These are phyloP conservation scores for Brotula barbata DNA, from an alignment of 2,797 vertebrate species.

Conservation along the genomic window DNA sequence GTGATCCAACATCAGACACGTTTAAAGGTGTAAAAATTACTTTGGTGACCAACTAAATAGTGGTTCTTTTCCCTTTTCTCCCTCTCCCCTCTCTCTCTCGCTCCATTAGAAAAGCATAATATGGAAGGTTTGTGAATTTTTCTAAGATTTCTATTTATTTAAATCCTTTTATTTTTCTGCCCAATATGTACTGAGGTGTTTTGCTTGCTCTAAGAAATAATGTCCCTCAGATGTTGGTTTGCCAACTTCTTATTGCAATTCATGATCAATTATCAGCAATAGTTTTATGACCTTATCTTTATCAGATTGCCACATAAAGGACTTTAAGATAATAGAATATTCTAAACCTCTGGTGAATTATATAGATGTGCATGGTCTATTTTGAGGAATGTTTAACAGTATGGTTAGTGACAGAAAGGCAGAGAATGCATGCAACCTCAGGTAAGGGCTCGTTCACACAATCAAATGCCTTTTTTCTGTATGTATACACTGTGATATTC, in stretches of 20 bases:
- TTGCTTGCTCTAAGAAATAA: constrained; percentile 76
- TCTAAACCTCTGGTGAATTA: constrained; percentile 27
- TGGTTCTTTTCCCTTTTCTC: constrained; percentile 79
- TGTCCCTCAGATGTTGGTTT: constrained; percentile 79
- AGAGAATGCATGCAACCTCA: constrained; percentile 67
- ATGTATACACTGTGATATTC: constrained; percentile 1
- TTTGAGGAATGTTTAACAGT: constrained; percentile 25
- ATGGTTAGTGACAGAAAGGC: constrained; percentile 29
- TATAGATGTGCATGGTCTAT: constrained; percentile 60
- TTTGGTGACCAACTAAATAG: constrained; percentile 78
- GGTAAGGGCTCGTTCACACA: constrained; percentile 51
- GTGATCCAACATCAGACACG: constrained; percentile 78
- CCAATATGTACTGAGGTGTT: constrained; percentile 70
- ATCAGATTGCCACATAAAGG: constrained; percentile 47
- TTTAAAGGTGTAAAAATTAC: constrained; percentile 55
- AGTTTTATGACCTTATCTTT: constrained; percentile 41
- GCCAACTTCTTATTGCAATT: constrained; percentile 80
- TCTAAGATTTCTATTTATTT: constrained; percentile 73
- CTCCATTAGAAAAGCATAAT: constrained; percentile 90
- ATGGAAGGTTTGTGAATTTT: constrained; percentile 88
- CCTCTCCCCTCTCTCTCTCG: constrained; percentile 69
- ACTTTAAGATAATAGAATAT: constrained; percentile 39
- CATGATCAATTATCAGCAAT: constrained; percentile 48
- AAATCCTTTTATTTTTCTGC: constrained; percentile 47
- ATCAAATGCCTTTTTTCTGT: background rate